Percentiles rank a stretch among this genome's conserved stretches.
Evolutionary conservation across 2,888 invertebrate genomes (phyloP).

Genomic region (Lasioglossum zephyrum): DNA sequence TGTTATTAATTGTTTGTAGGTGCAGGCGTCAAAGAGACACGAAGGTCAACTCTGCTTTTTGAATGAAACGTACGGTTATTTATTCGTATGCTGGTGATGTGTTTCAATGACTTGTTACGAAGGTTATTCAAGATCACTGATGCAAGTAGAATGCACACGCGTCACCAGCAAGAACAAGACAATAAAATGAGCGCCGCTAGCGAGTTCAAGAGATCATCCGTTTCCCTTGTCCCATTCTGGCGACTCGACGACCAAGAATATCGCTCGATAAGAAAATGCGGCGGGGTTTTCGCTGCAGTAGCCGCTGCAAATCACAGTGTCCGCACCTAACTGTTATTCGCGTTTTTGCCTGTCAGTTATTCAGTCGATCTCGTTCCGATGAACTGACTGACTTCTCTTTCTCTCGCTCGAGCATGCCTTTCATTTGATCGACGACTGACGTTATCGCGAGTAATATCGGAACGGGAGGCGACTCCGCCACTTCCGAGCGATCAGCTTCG

Average conservation of each 20-base stretch:
- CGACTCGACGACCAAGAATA: neutral
- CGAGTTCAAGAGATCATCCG: neutral
- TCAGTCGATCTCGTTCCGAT: slow-evolving; percentile 31
- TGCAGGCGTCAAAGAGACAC: too few relatives aligned
- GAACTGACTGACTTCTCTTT: neutral
- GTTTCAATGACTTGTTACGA: neutral
- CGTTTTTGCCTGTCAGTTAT: slow-evolving; percentile 64
- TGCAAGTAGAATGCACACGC: neutral
- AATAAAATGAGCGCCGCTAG: neutral
- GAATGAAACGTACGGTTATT: too few relatives aligned
- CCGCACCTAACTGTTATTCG: slow-evolving; percentile 21
- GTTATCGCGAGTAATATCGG: slow-evolving; percentile 74
- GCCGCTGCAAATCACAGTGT: slow-evolving; percentile 47
- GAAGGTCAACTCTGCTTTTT: too few relatives aligned
- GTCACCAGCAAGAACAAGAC: neutral
- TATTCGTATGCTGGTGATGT: too few relatives aligned
- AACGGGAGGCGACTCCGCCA: slow-evolving; percentile 45
- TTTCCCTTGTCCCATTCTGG: too few relatives aligned
- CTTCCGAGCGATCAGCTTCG: slow-evolving; percentile 67
- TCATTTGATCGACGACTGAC: slow-evolving; percentile 73
- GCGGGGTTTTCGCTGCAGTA: neutral
- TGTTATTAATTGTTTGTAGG: too few relatives aligned
- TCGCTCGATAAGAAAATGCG: slow-evolving; percentile 18
- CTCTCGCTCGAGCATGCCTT: slow-evolving; percentile 40
- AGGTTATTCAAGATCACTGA: neutral